Evolutionary conservation across 64 coral and sea anemone species (phyloP).

Genomic region (Platygyra sinensis): DNA sequence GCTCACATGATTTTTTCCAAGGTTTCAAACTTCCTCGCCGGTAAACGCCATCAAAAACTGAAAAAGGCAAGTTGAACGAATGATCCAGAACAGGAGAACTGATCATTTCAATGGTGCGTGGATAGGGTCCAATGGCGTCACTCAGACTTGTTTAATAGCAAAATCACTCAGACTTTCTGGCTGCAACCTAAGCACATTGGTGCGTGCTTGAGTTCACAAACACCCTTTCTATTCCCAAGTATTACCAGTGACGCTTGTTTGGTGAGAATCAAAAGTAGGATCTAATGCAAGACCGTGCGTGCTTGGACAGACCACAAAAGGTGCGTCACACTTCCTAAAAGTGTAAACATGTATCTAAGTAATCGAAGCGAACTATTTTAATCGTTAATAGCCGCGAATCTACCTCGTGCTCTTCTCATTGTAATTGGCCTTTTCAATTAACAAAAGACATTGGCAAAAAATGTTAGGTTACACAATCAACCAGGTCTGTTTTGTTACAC

Average conservation of each 20-base stretch:
- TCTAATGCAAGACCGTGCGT: too few species aligned
- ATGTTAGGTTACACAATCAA: too few species aligned
- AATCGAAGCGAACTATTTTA: too few species aligned
- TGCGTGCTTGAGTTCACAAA: neutral
- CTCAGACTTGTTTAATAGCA: neutral
- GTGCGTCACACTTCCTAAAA: too few species aligned
- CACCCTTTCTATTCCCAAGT: neutral
- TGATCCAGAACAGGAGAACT: neutral
- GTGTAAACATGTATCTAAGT: too few species aligned
- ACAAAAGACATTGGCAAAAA: too few species aligned
- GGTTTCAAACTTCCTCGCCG: neutral
- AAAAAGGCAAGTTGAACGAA: neutral
- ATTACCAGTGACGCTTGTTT: neutral
- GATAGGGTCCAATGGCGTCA: neutral
- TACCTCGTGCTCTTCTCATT: too few species aligned
- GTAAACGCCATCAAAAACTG: neutral
- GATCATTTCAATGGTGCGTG: neutral
- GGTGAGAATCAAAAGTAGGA: neutral
- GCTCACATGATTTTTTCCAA: neutral
- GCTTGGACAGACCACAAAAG: too few species aligned
- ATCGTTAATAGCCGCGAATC: too few species aligned
- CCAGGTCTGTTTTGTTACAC: too few species aligned
- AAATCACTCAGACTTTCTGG: conserved; percentile 1
- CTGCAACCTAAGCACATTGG: neutral
- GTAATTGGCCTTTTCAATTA: too few species aligned